Base-by-base conservation (phyloP, 2,797 vertebrate species). In the Diglossa cyanea region DNA sequence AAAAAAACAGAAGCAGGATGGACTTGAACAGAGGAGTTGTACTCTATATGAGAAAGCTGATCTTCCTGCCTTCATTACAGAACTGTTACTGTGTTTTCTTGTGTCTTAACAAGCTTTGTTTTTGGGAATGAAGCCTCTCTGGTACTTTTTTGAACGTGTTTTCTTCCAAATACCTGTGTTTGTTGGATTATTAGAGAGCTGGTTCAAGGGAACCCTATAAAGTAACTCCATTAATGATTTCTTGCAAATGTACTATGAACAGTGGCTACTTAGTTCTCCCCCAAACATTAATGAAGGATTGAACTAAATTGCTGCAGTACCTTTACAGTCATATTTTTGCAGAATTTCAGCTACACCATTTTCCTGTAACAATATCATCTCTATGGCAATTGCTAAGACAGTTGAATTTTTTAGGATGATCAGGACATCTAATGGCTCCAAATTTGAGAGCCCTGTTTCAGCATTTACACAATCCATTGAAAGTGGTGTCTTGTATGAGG, bases 91-190 rank as follows among this genome's bases (percentile, higher is more conserved):
- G 5, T 31, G 2, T 45, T 90, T n/a, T 61, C 57, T 47, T 68
- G 14, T 58, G 13, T 54, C 58, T 76, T 44, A 42, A n/a, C 0
- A 1, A 45, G 23, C 39, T 73, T 82, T 1, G 0, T 35, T 89
- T 12, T n/a, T 42, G 35, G 19, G 12, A 76, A 28, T 12, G 18
- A 90, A 82, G 10, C n/a, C 26, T 77, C 25, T 73, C 19, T 86
- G 35, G 2, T 54, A 12, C 8, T 42, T 47, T 40, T 71, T 88
- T 42, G 13, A 42, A 16, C 2, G 17, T 0, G 0, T 48, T 75
- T 86, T 87, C 23, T 57, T 78, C n/a, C 2, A 1, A 33, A 45
- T 79, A 40, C 7, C 35, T 66, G 25, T 4, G 4, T 47, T 40
- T 77, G 30, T 61, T 72, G 25, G 13, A 31, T 73, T 68, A 7